These are phyloP conservation scores for Drosophila merina DNA, from an alignment of 2,888 invertebrate species.

Conservation along the genomic window DNA sequence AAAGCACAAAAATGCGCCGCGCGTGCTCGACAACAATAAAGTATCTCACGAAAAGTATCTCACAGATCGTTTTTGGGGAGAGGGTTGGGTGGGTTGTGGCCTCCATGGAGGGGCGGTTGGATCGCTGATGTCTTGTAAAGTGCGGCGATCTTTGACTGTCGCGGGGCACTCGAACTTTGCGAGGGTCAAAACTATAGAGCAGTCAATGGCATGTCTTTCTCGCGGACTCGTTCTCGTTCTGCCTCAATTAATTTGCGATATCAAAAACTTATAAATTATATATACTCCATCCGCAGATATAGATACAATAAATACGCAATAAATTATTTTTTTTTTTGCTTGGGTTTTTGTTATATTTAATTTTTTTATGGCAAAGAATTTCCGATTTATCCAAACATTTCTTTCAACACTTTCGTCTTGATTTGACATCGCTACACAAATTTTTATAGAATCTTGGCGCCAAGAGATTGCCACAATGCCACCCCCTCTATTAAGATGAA, in stretches of 20 bases:
- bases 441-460: slow-evolving; percentile 74
- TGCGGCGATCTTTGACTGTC: slow-evolving; percentile 68
- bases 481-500: slow-evolving; percentile 14
- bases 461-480: slow-evolving; percentile 66
- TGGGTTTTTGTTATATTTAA: slow-evolving; percentile 22
- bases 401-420: slow-evolving; percentile 63
- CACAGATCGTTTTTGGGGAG: slow-evolving; percentile 1
- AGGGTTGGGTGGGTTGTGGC: slow-evolving; percentile 14
- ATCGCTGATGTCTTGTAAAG: slow-evolving; percentile 56
- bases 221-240: slow-evolving; percentile 14
- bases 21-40: slow-evolving; percentile 39
- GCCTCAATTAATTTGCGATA: slow-evolving; percentile 63
- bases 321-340: slow-evolving; percentile 34
- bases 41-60: not conserved
- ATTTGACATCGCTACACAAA: slow-evolving; percentile 60
- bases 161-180: slow-evolving; percentile 69
- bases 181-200: slow-evolving; percentile 75
- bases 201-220: slow-evolving; percentile 69
- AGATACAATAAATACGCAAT: slow-evolving; percentile 40
- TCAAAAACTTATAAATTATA: slow-evolving; percentile 73
- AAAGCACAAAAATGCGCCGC: slow-evolving; percentile 64
- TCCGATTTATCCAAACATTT: slow-evolving; percentile 53
- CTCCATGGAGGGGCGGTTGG: slow-evolving; percentile 23
- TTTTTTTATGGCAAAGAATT: slow-evolving; percentile 57
- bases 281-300: slow-evolving; percentile 34